Percentiles rank a stretch among this genome's conserved stretches.
These are phyloP conservation scores for Melinopterus prodromus DNA, from an alignment of 2,888 invertebrate species.

Conservation along the genomic window DNA sequence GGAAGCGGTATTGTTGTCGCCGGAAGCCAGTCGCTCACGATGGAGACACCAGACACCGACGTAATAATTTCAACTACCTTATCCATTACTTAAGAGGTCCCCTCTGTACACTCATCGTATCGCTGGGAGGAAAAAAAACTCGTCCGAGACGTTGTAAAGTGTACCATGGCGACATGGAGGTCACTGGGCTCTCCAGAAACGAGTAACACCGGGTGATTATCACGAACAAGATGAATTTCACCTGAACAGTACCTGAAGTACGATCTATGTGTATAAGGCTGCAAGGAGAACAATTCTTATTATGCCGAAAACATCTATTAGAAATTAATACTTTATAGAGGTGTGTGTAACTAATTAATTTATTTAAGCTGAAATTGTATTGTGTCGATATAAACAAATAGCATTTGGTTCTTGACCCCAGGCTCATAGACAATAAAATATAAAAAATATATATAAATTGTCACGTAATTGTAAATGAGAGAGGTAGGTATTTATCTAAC, in stretches of 20 bases:
- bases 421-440: too few species aligned
- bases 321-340: too few species aligned
- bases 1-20: slow-evolving; percentile 37
- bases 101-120: neutral
- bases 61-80: slow-evolving; percentile 15
- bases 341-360: too few species aligned
- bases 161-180: neutral
- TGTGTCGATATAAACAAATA: too few species aligned
- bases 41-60: slow-evolving; percentile 28
- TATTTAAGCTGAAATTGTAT: too few species aligned
- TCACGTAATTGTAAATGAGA: too few species aligned
- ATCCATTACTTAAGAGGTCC: neutral
- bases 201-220: neutral
- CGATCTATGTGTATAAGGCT: too few species aligned
- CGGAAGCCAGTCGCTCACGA: slow-evolving; percentile 36
- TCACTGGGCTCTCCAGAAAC: neutral
- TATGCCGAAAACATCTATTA: too few species aligned
- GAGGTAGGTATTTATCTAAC: too few species aligned
- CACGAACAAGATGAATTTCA: neutral
- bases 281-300: too few species aligned
- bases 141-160: neutral
- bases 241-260: neutral
- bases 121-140: neutral
- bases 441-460: too few species aligned
- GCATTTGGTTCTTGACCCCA: too few species aligned